Evolutionary conservation across 2,797 vertebrate genomes (phyloP).

Genomic region (Antennarius maculatus): DNA sequence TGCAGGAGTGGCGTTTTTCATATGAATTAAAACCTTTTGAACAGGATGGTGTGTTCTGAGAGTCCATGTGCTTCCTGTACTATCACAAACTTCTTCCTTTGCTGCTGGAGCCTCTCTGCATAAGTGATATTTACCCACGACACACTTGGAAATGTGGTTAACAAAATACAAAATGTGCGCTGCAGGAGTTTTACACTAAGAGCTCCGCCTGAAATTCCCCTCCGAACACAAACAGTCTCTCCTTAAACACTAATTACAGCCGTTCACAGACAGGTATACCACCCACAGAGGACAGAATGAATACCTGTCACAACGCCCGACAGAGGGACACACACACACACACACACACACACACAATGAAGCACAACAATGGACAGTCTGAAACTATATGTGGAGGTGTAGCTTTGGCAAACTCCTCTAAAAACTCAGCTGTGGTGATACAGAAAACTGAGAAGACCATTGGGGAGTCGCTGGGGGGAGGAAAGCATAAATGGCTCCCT

Average conservation of each 20-base stretch:
- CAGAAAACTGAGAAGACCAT: conserved; percentile 49
- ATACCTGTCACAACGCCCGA: conserved; percentile 54
- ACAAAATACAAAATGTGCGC: conserved; percentile 31
- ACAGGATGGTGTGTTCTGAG: conserved; percentile 33
- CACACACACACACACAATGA: no score
- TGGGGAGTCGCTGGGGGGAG: conserved; percentile 52
- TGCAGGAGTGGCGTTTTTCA: conserved; percentile 62
- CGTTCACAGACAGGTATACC: conserved; percentile 50
- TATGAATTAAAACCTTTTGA: conserved; percentile 62
- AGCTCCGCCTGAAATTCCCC: conserved; percentile 23
- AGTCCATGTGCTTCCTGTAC: conserved; percentile 29
- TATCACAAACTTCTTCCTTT: conserved; percentile 7
- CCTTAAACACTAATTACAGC: conserved; percentile 56
- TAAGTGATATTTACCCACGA: conserved; percentile 26
- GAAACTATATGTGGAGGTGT: conserved; percentile 43
- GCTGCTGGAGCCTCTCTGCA: conserved; percentile 4
- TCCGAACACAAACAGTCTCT: conserved; percentile 55
- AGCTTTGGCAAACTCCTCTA: conserved; percentile 56
- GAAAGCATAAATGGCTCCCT: conserved; percentile 66
- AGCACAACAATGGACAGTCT: conserved; percentile 45
- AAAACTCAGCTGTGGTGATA: conserved; percentile 49
- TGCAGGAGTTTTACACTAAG: conserved; percentile 28
- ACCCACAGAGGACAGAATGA: conserved; percentile 48
- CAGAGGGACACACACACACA: no score
- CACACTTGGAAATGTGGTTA: conserved; percentile 13